Evolutionary conservation across 1,140 invertebrate species (phyloP).

Genomic region (Drosophila pruinosa): DNA sequence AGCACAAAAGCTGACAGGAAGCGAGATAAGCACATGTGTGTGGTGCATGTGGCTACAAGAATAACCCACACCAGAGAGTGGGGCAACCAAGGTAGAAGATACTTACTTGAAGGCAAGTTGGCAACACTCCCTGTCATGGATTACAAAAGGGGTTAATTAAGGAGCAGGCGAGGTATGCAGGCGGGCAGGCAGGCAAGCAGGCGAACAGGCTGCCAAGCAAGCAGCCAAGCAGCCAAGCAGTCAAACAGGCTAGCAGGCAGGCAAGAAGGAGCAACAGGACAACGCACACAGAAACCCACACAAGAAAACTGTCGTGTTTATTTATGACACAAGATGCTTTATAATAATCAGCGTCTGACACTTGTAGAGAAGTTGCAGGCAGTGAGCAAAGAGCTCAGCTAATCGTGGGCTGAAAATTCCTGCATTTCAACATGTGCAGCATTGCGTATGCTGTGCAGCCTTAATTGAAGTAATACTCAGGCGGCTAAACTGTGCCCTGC

Average conservation of each 20-base stretch:
- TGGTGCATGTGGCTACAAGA: slow-evolving; percentile 8
- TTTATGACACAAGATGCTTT: slow-evolving; percentile 75
- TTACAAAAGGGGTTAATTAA: slow-evolving; percentile 78
- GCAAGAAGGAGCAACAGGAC: slow-evolving; percentile 28
- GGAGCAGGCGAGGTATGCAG: slow-evolving; percentile 16
- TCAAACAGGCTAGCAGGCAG: slow-evolving; percentile 12
- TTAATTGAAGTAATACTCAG: slow-evolving; percentile 74
- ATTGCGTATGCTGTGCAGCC: slow-evolving; percentile 51
- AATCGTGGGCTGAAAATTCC: slow-evolving; percentile 25
- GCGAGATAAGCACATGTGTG: slow-evolving; percentile 44
- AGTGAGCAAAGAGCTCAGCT: slow-evolving; percentile 5
- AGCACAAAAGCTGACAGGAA: slow-evolving; percentile 41
- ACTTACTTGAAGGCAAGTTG: slow-evolving; percentile 16
- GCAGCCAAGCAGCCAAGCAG: not conserved
- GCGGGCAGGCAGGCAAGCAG: not conserved
- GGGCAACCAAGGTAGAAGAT: slow-evolving; percentile 10
- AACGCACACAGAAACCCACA: slow-evolving; percentile 20
- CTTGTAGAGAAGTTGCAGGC: slow-evolving; percentile 56
- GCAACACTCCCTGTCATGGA: slow-evolving; percentile 39
- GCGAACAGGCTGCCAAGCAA: not conserved
- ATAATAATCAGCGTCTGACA: slow-evolving; percentile 74
- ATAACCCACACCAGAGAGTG: slow-evolving; percentile 11
- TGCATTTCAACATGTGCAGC: slow-evolving; percentile 55
- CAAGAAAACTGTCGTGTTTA: slow-evolving; percentile 62
- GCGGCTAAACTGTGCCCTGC: slow-evolving; percentile 29